Percentiles rank a stretch among this genome's conserved stretches.
These are phyloP conservation scores for Bovichtus variegatus DNA, from an alignment of 2,797 vertebrate species.

Conservation along the genomic window DNA sequence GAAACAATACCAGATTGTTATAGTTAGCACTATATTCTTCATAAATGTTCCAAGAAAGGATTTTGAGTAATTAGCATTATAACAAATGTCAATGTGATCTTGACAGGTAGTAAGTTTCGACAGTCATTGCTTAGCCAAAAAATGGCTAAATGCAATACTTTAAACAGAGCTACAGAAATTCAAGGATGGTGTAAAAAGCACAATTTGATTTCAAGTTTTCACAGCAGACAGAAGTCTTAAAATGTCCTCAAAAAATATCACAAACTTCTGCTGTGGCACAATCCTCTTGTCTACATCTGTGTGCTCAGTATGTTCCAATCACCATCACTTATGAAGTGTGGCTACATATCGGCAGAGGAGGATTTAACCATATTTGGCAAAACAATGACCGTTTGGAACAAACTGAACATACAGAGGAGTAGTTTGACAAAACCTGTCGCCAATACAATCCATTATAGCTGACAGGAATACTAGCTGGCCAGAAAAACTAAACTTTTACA, in stretches of 20 bases:
- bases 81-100: background rate
- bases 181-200: background rate
- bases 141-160: background rate
- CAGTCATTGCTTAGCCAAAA: background rate
- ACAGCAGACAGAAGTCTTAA: background rate
- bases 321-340: background rate
- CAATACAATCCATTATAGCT: constrained; percentile 12
- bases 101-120: background rate
- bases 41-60: background rate
- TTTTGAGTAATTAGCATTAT: background rate
- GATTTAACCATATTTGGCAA: background rate
- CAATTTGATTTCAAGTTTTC: background rate
- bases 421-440: background rate
- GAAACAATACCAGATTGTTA: background rate
- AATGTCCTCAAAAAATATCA: background rate
- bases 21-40: no score
- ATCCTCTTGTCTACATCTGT: background rate
- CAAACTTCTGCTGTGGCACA: constrained; percentile 1
- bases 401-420: constrained; percentile 12
- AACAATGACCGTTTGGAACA: constrained; percentile 8
- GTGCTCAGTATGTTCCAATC: background rate
- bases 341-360: background rate
- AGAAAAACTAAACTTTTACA: background rate
- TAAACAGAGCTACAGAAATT: background rate
- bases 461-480: constrained; percentile 12